Base-by-base conservation (phyloP, 2,113 vertebrate species). In the Elachura formosa region DNA sequence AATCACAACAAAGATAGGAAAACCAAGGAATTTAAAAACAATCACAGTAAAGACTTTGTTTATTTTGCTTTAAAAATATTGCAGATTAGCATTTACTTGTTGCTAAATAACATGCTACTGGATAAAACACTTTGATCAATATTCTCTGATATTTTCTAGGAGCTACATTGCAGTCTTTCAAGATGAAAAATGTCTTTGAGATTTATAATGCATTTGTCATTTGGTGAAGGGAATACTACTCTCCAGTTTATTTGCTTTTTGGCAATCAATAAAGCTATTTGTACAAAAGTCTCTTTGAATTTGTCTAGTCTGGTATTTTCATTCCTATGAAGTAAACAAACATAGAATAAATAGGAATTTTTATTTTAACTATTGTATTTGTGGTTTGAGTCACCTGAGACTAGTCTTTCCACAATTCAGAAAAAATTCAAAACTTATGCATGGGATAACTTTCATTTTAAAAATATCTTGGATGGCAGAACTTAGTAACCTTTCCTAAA, bases 261-360 rank as follows among this genome's bases (percentile, higher is more conserved):
- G 87, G 89, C 69, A 93, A 96, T 96, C 94, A 84, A 94, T 96
- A 96, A 94, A 92, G 84, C 89, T 94, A 92, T 96, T 97, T 94
- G 93, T 94, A 87, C 89, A 94, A 79, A 91, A 96, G 91, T 91
- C 91, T 69, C 25, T 84, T 91, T 93, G 74, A 92, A 89, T 97
- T 93, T 94, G 54, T 94, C 86, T 94, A 64, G 69, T 81, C 73
- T 76, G 66, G 52, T 91, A 79, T 94, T 96, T 95, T 91, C 84
- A 92, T 92, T 92, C 96, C 69, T 84, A 66, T 92, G 84, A 91
- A 89, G 89, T 89, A 94, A 96, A 96, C 61, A 94, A 95, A 87
- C 52, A 61, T 4, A 10, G 22, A 22, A 68, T 81, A 94, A 92
- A 87, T 40, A 92, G 11, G 64, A 94, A 54, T 74, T 95, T 95